Base-by-base conservation (phyloP, 2,797 vertebrate genomes). In the Huso huso region DNA sequence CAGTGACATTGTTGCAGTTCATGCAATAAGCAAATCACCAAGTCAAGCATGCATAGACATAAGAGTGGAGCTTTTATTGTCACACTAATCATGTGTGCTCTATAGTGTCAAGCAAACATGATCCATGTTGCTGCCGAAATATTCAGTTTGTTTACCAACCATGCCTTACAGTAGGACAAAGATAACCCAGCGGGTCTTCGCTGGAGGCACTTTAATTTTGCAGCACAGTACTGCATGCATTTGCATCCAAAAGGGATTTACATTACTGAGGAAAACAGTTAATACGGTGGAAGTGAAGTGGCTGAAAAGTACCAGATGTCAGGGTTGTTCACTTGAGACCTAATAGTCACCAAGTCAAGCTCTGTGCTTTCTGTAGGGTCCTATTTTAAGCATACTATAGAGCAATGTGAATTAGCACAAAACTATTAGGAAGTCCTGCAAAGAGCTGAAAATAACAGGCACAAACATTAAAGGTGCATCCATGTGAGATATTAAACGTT, bases 141-240 rank as follows among this genome's bases (percentile, higher is more conserved):
- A 15, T 58, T 58, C 8, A 58, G 12, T 1, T 7, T 58, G 12
- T 58, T 58, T 58, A 15, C 55, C 55, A 58, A n/a, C 55, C 55
- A n/a, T 58, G 55, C 55, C 12, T 58, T 37, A 37, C 37, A 37
- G 37, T n/a, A 58, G 12, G 2, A 58, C 55, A 58, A n/a, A 58
- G 55, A 58, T 58, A n/a, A 5, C 55, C 3, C 55, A 58, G 15
- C 7, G 6, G 55, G 55, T 13, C 7, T 11, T n/a, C 6, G 10
- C 61, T 62, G 13, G 18, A 62, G 61, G 61, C 61, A 12, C 0
- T 62, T 62, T 62, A 62, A 8, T 23, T 62, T 62, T 10, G 53
- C 53, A 55, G 10, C 53, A 37, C 3, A 37, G 37, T 7, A 55
- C 53, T 55, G 53, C n/a, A 18, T 18, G 18, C 18, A 18, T 18